Percentiles rank a stretch among this genome's conserved stretches.
Evolutionary conservation across 2,797 vertebrate species (phyloP).

Genomic region (Anas bernieri): DNA sequence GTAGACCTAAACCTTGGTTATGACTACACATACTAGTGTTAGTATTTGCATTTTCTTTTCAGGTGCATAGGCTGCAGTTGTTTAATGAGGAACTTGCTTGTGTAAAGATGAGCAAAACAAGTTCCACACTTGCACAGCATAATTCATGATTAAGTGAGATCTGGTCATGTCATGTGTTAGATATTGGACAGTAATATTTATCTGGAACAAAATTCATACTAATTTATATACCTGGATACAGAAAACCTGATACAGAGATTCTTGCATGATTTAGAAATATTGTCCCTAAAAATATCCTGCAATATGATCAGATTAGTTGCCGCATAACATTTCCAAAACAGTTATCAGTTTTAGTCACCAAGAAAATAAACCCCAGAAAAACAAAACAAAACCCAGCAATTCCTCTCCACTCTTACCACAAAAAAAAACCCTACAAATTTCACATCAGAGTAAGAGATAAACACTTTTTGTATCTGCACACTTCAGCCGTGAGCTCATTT

Average conservation of each 20-base stretch:
- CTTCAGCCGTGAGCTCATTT: neutral
- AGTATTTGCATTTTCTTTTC: neutral
- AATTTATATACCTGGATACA: neutral
- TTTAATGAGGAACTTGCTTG: neutral
- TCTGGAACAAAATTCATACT: neutral
- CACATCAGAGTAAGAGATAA: slow-evolving; percentile 40
- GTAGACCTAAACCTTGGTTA: neutral
- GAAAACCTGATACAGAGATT: neutral
- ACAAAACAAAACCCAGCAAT: neutral
- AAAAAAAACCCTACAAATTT: neutral
- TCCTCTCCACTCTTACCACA: slow-evolving; percentile 25
- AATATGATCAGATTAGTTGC: slow-evolving; percentile 19
- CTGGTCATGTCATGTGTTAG: neutral
- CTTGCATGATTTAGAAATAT: slow-evolving; percentile 2
- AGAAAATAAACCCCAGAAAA: slow-evolving; percentile 33
- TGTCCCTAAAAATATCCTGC: slow-evolving; percentile 11
- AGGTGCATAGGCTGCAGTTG: neutral
- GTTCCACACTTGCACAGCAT: neutral
- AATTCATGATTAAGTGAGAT: neutral
- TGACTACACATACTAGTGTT: neutral
- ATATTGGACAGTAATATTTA: neutral
- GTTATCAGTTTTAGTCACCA: slow-evolving; percentile 45
- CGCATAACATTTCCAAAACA: slow-evolving; percentile 49
- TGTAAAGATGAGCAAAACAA: neutral
- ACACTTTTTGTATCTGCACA: neutral